Evolutionary conservation across 1,140 invertebrate genomes (phyloP).

Genomic region (Diplogasteroides magnus): DNA sequence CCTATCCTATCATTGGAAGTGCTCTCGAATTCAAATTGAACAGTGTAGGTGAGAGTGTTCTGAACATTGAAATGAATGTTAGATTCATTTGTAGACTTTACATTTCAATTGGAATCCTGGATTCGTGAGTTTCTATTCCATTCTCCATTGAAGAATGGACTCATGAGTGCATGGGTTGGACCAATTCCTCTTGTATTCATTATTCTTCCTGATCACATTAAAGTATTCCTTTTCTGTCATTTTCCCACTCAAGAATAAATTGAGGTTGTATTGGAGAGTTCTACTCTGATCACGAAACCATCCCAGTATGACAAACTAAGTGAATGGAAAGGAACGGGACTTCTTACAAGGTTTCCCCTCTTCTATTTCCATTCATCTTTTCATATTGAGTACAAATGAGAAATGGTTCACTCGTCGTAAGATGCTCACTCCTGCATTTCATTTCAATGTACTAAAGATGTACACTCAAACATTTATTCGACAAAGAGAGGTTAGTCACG

Average conservation of each 20-base stretch:
- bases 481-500: constrained; percentile 62
- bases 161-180: constrained; percentile 27
- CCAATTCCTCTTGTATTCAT: constrained; percentile 29
- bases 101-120: background rate
- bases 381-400: constrained; percentile 61
- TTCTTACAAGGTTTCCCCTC: constrained; percentile 65
- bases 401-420: constrained; percentile 76
- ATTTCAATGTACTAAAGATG: constrained; percentile 77
- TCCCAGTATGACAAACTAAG: constrained; percentile 67
- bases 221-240: constrained; percentile 33
- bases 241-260: constrained; percentile 49
- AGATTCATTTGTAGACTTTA: background rate
- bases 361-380: background rate
- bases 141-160: background rate
- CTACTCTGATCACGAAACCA: constrained; percentile 74
- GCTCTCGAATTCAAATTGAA: constrained; percentile 56
- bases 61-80: background rate
- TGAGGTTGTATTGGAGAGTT: constrained; percentile 67
- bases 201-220: constrained; percentile 14
- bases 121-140: constrained; percentile 11
- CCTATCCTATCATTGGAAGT: constrained; percentile 63
- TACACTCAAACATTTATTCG: constrained; percentile 75
- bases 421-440: constrained; percentile 82
- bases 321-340: constrained; percentile 74
- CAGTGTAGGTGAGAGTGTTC: constrained; percentile 59